phyloP scores from a whole-genome alignment of 2,888 invertebrate species.

The Polyommatus iphigenia region DNA sequence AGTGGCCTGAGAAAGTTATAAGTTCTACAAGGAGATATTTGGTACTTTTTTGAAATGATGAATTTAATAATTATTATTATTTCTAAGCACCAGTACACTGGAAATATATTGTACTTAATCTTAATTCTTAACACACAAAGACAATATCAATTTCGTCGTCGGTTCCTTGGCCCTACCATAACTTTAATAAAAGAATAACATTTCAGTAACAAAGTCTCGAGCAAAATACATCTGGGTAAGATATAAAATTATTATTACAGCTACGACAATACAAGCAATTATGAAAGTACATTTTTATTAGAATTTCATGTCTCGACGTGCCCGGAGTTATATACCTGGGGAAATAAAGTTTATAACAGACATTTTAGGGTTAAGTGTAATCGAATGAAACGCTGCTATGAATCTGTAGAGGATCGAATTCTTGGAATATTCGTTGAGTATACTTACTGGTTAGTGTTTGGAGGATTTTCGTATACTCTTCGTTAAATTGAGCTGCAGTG shows the following conservation, averaged over 20 bases:
- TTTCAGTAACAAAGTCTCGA: not conserved
- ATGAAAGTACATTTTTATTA: conserved; percentile 6
- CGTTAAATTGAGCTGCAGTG: not conserved
- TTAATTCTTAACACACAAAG: too few relatives aligned
- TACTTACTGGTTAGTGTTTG: not conserved
- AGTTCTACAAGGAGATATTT: too few relatives aligned
- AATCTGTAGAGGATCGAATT: not conserved
- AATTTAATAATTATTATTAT: too few relatives aligned
- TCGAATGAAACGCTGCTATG: not conserved
- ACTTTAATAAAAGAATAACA: not conserved
- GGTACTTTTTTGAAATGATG: too few relatives aligned
- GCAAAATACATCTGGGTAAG: not conserved
- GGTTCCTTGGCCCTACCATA: too few relatives aligned
- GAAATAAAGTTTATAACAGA: not conserved
- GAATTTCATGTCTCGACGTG: not conserved
- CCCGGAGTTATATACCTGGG: not conserved
- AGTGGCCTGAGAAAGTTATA: too few relatives aligned
- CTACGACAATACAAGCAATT: conserved; percentile 4
- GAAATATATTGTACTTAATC: too few relatives aligned
- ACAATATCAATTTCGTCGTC: too few relatives aligned
- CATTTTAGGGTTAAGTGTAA: conserved; percentile 14
- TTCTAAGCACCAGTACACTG: too few relatives aligned
- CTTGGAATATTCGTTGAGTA: not conserved
- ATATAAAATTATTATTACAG: not conserved
- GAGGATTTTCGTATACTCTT: not conserved